Base-by-base conservation (phyloP, 92 coral and sea anemone species). In the Palythoa caribaeorum region DNA sequence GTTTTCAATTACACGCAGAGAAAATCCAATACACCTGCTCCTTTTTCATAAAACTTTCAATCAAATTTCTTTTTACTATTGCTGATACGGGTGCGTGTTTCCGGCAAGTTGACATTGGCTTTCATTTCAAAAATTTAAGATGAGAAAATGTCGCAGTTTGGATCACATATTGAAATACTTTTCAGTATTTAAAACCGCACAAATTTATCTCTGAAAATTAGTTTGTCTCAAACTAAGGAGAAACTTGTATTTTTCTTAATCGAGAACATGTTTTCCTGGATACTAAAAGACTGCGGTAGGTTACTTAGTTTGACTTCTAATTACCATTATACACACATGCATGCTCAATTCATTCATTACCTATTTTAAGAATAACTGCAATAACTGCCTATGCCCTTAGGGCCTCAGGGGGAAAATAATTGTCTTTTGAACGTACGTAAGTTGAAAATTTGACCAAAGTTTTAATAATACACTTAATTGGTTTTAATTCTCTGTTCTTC, bases 1-100 rank as follows among this genome's bases (percentile, higher is more conserved):
- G 84, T 65, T 81, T 81, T 80, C 59, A 80, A 63, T 80, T 47
- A 63, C 38, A 38, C 51, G 37, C 1, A 44, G 39, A 39, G 5
- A 47, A 47, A 44, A 35, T 2, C n/a, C 60, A 51, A 48, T 40
- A 81, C 86, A 65, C 63, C 75, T 81, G 75, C n/a, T 59, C 28
- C 40, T 38, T 35, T 11, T 16, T 68, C 19, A 36, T 2, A 36
- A 65, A 28, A 51, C 50, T 65, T 81, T 66, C 66, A 66, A 81
- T 81, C 39, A 65, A 81, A 14, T 20, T 81, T 44, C 36, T 6
- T 1, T 10, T 12, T 81, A 10, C 37, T 5, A 38, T 65, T 81
- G 14, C 63, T n/a, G 59, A 44, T 66, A 65, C 51, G 60, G 52
- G 76, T 68, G 50, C 15, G 4, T 40, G 53, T 66, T 65, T 81